Base-by-base conservation (phyloP, 1,140 invertebrate species). In the Potamilus streckersoni region DNA sequence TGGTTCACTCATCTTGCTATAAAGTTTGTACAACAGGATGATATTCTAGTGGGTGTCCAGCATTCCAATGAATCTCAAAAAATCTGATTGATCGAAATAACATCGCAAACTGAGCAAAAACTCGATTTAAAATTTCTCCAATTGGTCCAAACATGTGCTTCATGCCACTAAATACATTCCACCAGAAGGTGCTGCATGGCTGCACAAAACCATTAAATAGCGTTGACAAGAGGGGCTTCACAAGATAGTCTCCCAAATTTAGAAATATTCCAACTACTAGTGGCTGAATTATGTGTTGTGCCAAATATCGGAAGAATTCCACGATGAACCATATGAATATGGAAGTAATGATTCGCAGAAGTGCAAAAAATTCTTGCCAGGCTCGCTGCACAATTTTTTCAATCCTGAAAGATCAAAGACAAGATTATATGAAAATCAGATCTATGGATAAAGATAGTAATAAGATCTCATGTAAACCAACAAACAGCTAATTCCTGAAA, bases 181-280 rank as follows among this genome's bases (percentile, higher is more conserved):
- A 80, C 27, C 73, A 70, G 61, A 81, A 82, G n/a, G 82, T 74
- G 65, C 75, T 76, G 20, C 69, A 62, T 19, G 80, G 83, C 57
- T 83, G 83, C 15, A 83, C 64, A 76, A 80, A 77, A 2, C 81
- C 81, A 65, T 84, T 84, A 69, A 87, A 82, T 57, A 81, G 31
- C 19, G 78, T 67, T n/a, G 83, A 80, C 59, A 87, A 70, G 56
- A 85, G 62, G 23, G 82, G 82, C 60, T 83, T 84, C 19, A 80
- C 58, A 15, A 84, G 17, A 71, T 80, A 83, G 55, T 82, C 81
- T n/a, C 83, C 83, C 12, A 80, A 13, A 23, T 73, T 82, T 11
- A 71, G 73, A 65, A 80, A 68, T 13, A 84, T 56, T 57, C 79
- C 81, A 12, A 83, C 57, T 57, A 84, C 66, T 49, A 82, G 56